These are phyloP conservation scores for Propithecus perrieri DNA, from an alignment of 2,797 vertebrate genomes.

Conservation along the genomic window DNA sequence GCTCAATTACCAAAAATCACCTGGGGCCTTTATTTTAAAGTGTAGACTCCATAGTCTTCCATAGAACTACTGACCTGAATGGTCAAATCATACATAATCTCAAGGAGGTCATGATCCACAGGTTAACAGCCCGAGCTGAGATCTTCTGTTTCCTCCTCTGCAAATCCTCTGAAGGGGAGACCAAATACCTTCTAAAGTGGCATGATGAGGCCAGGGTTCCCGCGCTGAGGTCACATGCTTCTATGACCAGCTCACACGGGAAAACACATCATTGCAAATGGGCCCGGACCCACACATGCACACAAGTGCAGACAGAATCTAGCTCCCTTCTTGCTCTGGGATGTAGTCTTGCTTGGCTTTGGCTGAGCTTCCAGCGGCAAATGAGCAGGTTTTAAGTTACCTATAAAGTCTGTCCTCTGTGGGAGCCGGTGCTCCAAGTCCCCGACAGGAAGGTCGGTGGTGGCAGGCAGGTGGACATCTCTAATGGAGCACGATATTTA, in stretches of 20 bases:
- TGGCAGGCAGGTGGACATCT: neutral
- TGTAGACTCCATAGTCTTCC: neutral
- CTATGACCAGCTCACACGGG: neutral
- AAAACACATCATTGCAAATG: neutral
- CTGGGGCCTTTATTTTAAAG: neutral
- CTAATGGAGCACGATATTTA: neutral
- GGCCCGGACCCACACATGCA: neutral
- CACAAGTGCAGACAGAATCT: neutral
- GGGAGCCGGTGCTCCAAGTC: neutral
- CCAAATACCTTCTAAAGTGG: neutral
- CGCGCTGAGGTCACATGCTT: neutral
- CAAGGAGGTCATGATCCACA: neutral
- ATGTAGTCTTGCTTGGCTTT: neutral
- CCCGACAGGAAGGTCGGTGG: neutral
- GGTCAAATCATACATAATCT: neutral
- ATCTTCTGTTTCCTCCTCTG: neutral
- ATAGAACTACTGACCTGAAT: neutral
- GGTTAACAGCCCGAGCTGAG: neutral
- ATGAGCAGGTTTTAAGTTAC: neutral
- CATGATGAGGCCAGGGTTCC: neutral
- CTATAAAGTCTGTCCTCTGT: neutral
- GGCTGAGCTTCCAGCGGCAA: neutral
- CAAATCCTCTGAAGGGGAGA: neutral
- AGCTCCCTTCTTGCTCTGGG: neutral
- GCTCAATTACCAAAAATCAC: neutral